Percentiles rank a stretch among this genome's conserved stretches.
phyloP scores from a whole-genome alignment of 1,140 invertebrate genomes.

The Dreissena polymorpha region DNA sequence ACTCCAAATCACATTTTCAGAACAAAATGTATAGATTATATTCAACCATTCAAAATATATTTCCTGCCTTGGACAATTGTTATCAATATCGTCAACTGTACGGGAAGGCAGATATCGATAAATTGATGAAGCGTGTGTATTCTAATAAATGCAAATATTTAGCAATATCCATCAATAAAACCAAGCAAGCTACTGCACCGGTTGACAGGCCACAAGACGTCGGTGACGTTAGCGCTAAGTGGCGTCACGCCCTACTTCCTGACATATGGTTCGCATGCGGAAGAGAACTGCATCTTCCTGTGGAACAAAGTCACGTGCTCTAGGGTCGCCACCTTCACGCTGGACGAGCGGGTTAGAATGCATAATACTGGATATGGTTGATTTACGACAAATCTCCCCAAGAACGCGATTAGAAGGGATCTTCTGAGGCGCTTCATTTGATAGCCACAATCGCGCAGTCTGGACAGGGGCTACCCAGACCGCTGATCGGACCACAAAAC shows the following conservation, averaged over 20 bases:
- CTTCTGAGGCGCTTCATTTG: background rate
- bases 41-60: no score
- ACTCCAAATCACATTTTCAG: no score
- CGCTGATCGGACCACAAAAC: no score
- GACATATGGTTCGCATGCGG: background rate
- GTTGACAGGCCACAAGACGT: slow-evolving; percentile 15
- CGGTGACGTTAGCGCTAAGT: background rate
- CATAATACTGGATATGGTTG: background rate
- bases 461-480: no score
- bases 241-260: slow-evolving; percentile 18
- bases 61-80: no score
- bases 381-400: background rate
- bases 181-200: slow-evolving; percentile 16
- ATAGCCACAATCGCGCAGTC: no score
- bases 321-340: slow-evolving; percentile 9
- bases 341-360: slow-evolving; percentile 1
- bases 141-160: no score
- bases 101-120: background rate
- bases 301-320: slow-evolving; percentile 20
- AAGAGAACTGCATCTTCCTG: slow-evolving; percentile 31
- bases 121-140: background rate
- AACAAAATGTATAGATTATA: no score
- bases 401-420: background rate
- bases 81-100: background rate
- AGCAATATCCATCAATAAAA: background rate